Percentiles rank a stretch among this genome's conserved stretches.
Conservation (phyloP, 2,797 vertebrate species). For the Lagodon rhomboides region DNA sequence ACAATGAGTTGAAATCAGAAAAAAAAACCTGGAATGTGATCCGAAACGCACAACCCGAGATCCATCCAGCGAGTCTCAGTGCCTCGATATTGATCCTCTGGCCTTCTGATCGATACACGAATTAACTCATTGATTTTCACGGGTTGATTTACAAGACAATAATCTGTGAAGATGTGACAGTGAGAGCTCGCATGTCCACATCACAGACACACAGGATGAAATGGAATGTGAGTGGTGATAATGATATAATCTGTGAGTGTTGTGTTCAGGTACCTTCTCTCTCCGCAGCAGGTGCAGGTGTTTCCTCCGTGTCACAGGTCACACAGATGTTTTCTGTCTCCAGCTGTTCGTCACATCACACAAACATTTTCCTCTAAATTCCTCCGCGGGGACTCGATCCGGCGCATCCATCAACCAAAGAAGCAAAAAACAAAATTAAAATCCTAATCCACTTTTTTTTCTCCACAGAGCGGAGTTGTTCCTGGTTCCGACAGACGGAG, state of each 20-base stretch:
- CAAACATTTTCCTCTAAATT: slow-evolving; percentile 1
- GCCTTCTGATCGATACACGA: not conserved
- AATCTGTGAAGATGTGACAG: not conserved
- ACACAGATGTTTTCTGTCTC: slow-evolving; percentile 49
- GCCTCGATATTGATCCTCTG: not conserved
- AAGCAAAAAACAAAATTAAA: rapidly evolving
- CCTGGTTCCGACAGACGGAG: not conserved
- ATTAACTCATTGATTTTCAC: not conserved
- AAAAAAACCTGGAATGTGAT: slow-evolving; percentile 9
- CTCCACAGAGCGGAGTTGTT: not conserved
- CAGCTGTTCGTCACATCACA: slow-evolving; percentile 53
- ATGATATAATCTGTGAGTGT: not conserved
- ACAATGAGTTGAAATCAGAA: slow-evolving; percentile 32
- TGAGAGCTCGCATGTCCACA: not conserved
- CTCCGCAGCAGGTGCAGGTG: slow-evolving; percentile 47
- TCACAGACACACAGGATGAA: not conserved
- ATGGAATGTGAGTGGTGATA: not conserved
- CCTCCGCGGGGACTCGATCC: slow-evolving; percentile 8
- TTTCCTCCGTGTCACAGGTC: slow-evolving; percentile 49
- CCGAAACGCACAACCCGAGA: not conserved
- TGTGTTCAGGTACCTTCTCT: slow-evolving; percentile 50
- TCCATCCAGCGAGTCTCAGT: not conserved
- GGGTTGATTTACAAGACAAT: not conserved
- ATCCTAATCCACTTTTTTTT: slow-evolving; percentile 37
- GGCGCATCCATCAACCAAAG: slow-evolving; percentile 22